Evolutionary conservation across 2,888 invertebrate species (phyloP), one percentile per base, ranked within the genome.

Genomic region (Ormyrus nitidulus): DNA sequence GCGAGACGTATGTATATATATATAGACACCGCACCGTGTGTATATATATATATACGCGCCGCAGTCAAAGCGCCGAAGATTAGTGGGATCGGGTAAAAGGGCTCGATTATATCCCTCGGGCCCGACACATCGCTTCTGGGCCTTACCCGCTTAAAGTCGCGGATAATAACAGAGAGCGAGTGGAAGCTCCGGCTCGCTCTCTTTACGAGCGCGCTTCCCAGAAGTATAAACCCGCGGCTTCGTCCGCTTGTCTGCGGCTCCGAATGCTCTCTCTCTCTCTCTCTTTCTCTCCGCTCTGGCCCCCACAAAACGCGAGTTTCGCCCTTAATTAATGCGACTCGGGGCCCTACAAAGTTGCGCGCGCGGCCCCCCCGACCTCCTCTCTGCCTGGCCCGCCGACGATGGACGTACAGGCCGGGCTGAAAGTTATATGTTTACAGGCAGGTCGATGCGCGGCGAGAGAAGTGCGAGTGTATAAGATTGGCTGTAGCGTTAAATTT

Each of bases 201-300:
- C 87, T 90, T 90, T 90, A 90, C 89, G 90, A 90, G 87, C 88
- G 34, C 82, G 86, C 88, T 90, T 90, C 90, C 84, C 88, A 90
- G 90, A 90, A 90, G 89, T 89, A 89, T 89, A 89, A 90, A 90
- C 87, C 87, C 85, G 34, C 70, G 19, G 49, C 49, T 7, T 34
- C 34, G 34, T 34, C 34, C 34, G 34, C 34, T 34, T 34, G 34
- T 34, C 34, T 34, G 34, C 34, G 34, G 34, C 34, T 34, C 34
- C 34, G 34, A 34, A 5, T 7, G 44, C 49, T 75, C 34, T 68
- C 49, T 79, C 74, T 75, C 78, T 80, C 79, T 82, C 76, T 76
- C 71, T 64, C 54, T 49, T 66, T 44, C 19, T 46, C 34, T 34
- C 34, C 58, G 48, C 44, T 48, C 48, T 11, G 54, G 66, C 19